Base-by-base conservation (phyloP, 2,797 vertebrate genomes). In the Streptopelia turtur region DNA sequence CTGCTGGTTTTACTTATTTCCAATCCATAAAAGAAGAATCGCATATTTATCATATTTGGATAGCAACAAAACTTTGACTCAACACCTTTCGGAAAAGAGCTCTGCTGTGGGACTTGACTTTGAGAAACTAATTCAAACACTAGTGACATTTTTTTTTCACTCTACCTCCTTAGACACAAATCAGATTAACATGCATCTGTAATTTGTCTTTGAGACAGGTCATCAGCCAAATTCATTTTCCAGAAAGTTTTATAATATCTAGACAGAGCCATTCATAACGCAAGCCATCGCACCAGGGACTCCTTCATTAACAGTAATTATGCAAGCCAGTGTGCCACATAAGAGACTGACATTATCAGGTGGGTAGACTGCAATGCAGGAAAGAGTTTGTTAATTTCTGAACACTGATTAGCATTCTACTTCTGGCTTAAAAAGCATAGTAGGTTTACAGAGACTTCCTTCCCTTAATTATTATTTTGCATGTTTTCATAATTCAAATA, bases 291-390 rank as follows among this genome's bases (percentile, higher is more conserved):
- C 77, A 72, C 39, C 5, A 47, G 64, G 60, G 70, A 89, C n/a
- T 87, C 55, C 65, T 89, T 94, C 41, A 84, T 92, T 94, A 90
- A 68, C 20, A 81, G 53, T 50, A 79, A 88, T 94, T 95, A 96
- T 66, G 71, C 63, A 92, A 84, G 59, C 30, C 65, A 91, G 24
- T 10, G 4, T 64, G 50, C 76, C 45, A 43, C 63, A 28, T 41
- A 78, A 71, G 49, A 91, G 57, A 66, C 37, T 72, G 53, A 83
- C 31, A 94, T 59, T 93, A 83, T 52, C 27, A 79, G 43, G 59
- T 93, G 56, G 31, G 68, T 63, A 87, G 52, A 9, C 85, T 86
- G 69, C 10, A 49, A 83, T 68, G 45, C 41, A 82, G 70, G 37
- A 41, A 88, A 71, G 70, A 70, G n/a, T 75, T 70, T 60, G 27